Evolutionary conservation across 2,113 vertebrate species (phyloP), one percentile per base, ranked within the genome.

Genomic region (Sinocyclocheilus anophthalmus): DNA sequence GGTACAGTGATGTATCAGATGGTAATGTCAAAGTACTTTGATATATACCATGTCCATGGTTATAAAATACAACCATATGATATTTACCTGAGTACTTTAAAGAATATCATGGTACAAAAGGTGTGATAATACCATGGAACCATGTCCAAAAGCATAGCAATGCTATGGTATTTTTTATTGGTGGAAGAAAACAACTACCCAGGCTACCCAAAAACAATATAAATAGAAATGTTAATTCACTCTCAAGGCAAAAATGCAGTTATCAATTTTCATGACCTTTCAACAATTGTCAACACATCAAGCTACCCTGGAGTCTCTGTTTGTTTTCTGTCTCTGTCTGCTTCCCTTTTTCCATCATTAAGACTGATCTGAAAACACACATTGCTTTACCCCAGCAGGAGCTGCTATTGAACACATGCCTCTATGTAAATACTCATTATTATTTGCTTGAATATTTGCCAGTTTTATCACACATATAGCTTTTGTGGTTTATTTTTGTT

Each of bases 191-290:
- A 55, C 24, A 18, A 33, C 9, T 55, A 20, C 30, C 9, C 24
- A 30, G 18, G 16, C 26, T 22, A 77, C 8, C 10, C 55, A 22
- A 79, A n/a, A 42, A 22, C 30, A 5, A 37, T 24, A 63, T 16
- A 24, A 63, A 80, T 42, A 50, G 73, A 80, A 80, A 80, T 26
- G 78, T 80, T 63, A 24, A 42, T 80, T 80, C 6, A 45, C 37
- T 50, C 79, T 50, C 13, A 81, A 0, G 8, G 16, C 59, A 45
- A 81, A 50, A 67, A 67, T 22, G 20, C 14, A 50, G 42, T 67
- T 80, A 80, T 80, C 57, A 81, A 63, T 48, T 33, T 53, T 53
- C 61, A 37, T 82, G 63, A 82, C 63, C 39, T 82, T 82, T 82
- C 39, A 20, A 53, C 42, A 33, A 22, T 45, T 65, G 37, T 45